These are phyloP conservation scores for Prochilodus magdalenae DNA, from an alignment of 2,113 vertebrate genomes.

Conservation along the genomic window DNA sequence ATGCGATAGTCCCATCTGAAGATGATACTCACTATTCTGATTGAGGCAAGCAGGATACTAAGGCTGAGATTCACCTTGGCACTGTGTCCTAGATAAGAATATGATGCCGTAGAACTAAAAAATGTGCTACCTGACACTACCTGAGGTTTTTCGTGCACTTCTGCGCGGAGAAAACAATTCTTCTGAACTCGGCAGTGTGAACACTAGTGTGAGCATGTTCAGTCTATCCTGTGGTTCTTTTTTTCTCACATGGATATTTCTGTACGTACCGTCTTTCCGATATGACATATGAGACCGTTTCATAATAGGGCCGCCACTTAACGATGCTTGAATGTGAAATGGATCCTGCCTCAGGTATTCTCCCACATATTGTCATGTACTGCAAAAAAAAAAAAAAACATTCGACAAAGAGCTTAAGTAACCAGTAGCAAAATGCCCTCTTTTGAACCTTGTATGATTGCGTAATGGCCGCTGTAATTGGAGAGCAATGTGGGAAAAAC, in stretches of 20 bases:
- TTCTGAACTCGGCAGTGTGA: background rate
- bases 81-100: conserved; percentile 3
- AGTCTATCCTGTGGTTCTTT: background rate
- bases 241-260: background rate
- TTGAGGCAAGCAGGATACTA: conserved; percentile 25
- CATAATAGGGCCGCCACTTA: conserved; percentile 8
- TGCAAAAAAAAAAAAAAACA: conserved; percentile 64
- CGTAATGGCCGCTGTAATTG: conserved; percentile 65
- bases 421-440: conserved; percentile 65
- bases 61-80: conserved; percentile 45
- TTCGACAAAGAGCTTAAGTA: conserved; percentile 66
- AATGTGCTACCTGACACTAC: conserved; percentile 10
- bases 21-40: conserved; percentile 46
- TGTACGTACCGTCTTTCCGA: conserved; percentile 1
- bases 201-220: background rate
- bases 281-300: conserved; percentile 23
- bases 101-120: conserved; percentile 18
- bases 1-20: conserved; percentile 49
- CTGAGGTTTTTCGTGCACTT: background rate
- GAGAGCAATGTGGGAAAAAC: conserved; percentile 64
- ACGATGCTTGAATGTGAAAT: conserved; percentile 60
- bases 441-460: conserved; percentile 67
- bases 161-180: conserved; percentile 10
- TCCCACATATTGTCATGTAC: conserved; percentile 40
- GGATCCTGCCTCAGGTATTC: conserved; percentile 60